Evolutionary conservation across 2,888 invertebrate genomes (phyloP).

Genomic region (Melanotus villosus): DNA sequence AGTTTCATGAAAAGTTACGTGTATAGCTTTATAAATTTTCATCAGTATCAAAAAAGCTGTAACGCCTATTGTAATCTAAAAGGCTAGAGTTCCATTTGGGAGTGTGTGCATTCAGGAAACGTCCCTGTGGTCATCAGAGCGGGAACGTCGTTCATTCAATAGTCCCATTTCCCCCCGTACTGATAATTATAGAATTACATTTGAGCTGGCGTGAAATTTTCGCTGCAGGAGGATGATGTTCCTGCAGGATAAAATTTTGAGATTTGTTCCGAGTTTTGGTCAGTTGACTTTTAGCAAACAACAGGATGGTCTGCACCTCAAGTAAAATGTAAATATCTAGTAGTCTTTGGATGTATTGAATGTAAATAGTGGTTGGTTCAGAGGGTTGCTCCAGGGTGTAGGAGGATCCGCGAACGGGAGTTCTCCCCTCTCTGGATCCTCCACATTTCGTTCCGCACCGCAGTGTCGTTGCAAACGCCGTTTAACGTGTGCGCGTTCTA

Average conservation of each 20-base stretch:
- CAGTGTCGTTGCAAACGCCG: constrained; percentile 45
- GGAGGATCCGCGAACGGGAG: constrained; percentile 42
- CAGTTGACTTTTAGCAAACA: too few relatives aligned
- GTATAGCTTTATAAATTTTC: too few relatives aligned
- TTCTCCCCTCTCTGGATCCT: constrained; percentile 38
- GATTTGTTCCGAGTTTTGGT: neutral
- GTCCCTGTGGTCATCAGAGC: constrained; percentile 19
- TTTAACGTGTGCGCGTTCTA: constrained; percentile 38
- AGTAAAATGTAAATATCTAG: neutral
- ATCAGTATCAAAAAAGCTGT: neutral
- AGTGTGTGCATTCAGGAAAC: constrained; percentile 4
- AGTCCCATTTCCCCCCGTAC: neutral
- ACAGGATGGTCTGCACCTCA: too few relatives aligned
- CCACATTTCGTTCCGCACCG: constrained; percentile 44
- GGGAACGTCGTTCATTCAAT: constrained; percentile 1
- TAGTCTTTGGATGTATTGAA: constrained; percentile 31
- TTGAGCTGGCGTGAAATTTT: neutral
- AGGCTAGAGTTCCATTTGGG: constrained; percentile 3
- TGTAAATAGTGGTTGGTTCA: constrained; percentile 38
- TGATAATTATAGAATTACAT: constrained; percentile 15
- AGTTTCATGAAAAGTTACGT: too few relatives aligned
- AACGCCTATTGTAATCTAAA: constrained; percentile 3
- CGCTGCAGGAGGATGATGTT: neutral
- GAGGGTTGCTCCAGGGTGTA: constrained; percentile 46
- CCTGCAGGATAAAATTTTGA: neutral